These are phyloP conservation scores for Planococcus citri DNA, from an alignment of 1,140 invertebrate species.

Conservation along the genomic window DNA sequence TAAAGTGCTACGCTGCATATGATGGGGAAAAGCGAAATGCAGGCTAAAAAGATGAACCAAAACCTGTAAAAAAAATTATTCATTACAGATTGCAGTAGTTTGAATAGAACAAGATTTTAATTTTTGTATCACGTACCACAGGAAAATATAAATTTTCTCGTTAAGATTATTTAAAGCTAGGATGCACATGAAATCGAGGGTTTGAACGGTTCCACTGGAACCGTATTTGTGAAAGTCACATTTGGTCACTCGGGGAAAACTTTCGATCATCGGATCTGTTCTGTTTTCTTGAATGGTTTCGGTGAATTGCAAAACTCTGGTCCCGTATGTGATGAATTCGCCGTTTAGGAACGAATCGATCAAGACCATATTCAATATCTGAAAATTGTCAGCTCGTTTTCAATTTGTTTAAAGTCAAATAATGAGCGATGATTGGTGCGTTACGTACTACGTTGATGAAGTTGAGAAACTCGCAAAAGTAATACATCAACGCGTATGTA, in stretches of 20 bases:
- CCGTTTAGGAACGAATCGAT: constrained; percentile 71
- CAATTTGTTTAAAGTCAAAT: no score
- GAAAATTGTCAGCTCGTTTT: no score
- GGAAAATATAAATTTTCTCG: constrained; percentile 89
- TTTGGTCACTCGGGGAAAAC: constrained; percentile 86
- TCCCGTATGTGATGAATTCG: constrained; percentile 72
- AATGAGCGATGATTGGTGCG: no score
- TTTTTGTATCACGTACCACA: constrained; percentile 71
- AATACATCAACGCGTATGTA: constrained; percentile 42
- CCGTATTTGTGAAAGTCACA: constrained; percentile 85
- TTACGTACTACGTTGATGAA: constrained; percentile 68
- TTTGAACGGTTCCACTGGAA: constrained; percentile 75
- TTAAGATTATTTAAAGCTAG: no score
- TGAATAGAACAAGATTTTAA: no score
- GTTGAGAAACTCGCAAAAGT: constrained; percentile 64
- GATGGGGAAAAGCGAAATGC: no score
- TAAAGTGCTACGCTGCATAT: no score
- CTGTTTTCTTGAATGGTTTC: constrained; percentile 56
- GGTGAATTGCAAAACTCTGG: constrained; percentile 66
- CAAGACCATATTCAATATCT: no score
- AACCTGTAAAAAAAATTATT: no score
- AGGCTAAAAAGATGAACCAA: no score
- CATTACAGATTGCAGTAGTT: no score
- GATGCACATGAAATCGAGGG: constrained; percentile 84
- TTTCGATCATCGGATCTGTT: no score